Evolutionary conservation across 37 sponge, comb jelly and placozoan species (phyloP), one percentile per base, ranked within the genome.

Genomic region (Spongilla lacustris): DNA sequence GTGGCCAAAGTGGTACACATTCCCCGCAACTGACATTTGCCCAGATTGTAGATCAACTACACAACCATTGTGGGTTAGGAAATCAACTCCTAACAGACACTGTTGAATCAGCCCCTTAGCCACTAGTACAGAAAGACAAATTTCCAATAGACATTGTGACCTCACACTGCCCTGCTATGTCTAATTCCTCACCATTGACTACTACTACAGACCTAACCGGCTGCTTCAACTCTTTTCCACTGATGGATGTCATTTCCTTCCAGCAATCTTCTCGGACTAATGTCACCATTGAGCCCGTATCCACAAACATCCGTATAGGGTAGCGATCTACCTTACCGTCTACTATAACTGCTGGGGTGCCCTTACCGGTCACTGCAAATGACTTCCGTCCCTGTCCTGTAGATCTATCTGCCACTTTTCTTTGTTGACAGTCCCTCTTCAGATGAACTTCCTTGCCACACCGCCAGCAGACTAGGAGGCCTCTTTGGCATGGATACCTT

Each of bases 391-490:
- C 10, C 70, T 69, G 25, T 69, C 27, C 41, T 9, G 41, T 41
- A 41, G 41, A 6, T 41, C 6, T 41, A 41, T 41, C 41, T 41
- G 41, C 41, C 3, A 41, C 41, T 41, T 41, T 41, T 41, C 6
- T 41, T 41, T 41, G 19, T 12, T 37, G 77, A 76, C 77, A 76
- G 25, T 76, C 36, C 14, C 77, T 31, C 14, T 46, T 12, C 12
- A 76, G 13, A 36, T 76, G 77, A 36, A 37, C 77, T 17, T 13
- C 26, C n/a, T 76, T 46, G 22, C 38, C 38, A n/a, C 77, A 76
- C 46, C 77, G 17, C 77, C 77, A 76, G 46, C 77, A 76, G n/a
- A 33, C n/a, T n/a, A n/a, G n/a, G n/a, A n/a, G n/a, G n/a, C n/a
- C n/a, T n/a, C n/a, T n/a, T n/a, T n/a, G n/a, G n/a, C n/a, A n/a